Base-by-base conservation (phyloP, 2,113 vertebrate genomes). In the Hippocampus barbouri region DNA sequence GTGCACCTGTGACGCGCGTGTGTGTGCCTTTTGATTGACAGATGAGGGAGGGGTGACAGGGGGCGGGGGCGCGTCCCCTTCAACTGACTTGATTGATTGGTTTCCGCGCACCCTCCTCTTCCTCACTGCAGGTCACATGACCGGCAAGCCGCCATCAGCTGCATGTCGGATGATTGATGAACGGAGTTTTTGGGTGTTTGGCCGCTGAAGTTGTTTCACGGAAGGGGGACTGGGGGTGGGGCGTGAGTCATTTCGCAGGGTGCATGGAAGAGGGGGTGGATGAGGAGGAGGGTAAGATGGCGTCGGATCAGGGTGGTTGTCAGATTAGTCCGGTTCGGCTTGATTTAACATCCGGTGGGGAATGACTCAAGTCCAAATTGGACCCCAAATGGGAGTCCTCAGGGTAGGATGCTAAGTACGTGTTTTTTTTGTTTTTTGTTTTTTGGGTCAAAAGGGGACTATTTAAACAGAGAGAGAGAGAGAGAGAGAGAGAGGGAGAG, bases 1-100 rank as follows among this genome's bases (percentile, higher is more conserved):
- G 70, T 43, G 18, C 18, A 47, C 57, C 49, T 49, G 76, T 38
- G 61, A 70, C 59, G 11, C 45, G 61, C 51, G n/a, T 49, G 54
- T 54, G 77, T 23, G 43, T 56, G 68, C 51, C 61, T 65, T 47
- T 30, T 61, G 59, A 61, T 34, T 61, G 59, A 61, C 59, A 61
- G 70, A 45, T 38, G 61, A 53, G 51, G 62, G 14, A 41, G 38
- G 9, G 8, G 20, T 38, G 14, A 8, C 18, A 27, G 14, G 20
- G 5, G 12, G 38, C 18, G 34, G 34, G 34, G 20, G 21, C 14
- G 14, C 6, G n/a, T 23, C 53, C 20, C 40, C 20, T 40, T 23
- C 38, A 64, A 14, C 20, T 64, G 62, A 43, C 62, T 64, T 64
- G 34, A 64, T 64, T 64, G 34, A 64, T 64, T n/a, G 21, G 60